Evolutionary conservation across 23 tunicate species (phyloP), one percentile per base, ranked within the genome.

Genomic region (Oikopleura vanhoeffeni): DNA sequence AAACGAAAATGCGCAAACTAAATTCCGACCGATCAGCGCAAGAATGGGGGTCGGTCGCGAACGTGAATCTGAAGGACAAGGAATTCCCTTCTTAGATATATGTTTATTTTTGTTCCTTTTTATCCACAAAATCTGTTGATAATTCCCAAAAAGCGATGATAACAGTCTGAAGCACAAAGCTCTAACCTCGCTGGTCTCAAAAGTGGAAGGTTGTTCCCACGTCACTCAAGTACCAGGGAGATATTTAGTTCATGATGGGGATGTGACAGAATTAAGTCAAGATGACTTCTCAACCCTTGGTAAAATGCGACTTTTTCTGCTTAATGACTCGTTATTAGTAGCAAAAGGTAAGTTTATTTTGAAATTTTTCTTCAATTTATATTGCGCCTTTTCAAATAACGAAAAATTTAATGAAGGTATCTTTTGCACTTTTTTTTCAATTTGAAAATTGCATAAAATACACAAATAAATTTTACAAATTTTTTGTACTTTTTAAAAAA

Each of bases 211-310:
- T 3, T 89, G 91, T 76, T 27, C 83, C 35, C 79, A 71, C 32
- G 79, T 71, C 32, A 18, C 32, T 1, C 76, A 39, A 3, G n/a
- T n/a, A n/a, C 88, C 91, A 1, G 88, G 87, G 39, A 83, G 99
- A 40, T 88, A 84, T 57, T 84, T 95, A 75, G 90, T 95, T 39
- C 91, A 90, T 84, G 99, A 95, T 88, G 94, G 94, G 0, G 99
- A 95, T 67, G 87, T 95, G 3, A 84, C 87, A 0, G 99, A 95
- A 58, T 84, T 95, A 1, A 90, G 90, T 41, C 76, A 85, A 85
- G 91, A 88, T 38, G 40, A 88, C 41, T 95, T 90, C 49, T 71
- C 85, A 32, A 87, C 64, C n/a, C 86, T 88, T 28, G 87, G 85
- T 30, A 95, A 95, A 87, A 83, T 95, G 76, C 99, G 91, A 77